Evolutionary conservation across 2,797 vertebrate species (phyloP), one percentile per base, ranked within the genome.

Genomic region (Cirrhinus mrigala): DNA sequence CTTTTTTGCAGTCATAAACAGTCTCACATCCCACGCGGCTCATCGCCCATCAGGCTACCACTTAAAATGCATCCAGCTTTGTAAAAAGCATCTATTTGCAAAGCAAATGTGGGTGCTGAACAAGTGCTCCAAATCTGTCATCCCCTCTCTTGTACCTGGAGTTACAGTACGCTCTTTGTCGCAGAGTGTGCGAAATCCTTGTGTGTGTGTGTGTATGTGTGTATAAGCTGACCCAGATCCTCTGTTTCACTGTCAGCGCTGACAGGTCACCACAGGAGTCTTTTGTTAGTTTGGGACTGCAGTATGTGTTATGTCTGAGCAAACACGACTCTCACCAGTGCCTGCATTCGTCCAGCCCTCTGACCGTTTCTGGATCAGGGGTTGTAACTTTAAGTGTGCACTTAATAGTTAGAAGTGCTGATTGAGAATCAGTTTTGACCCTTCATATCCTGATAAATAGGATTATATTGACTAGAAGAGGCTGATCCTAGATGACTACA

Each of bases 91-190:
- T 79, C 68, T 20, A 82, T 76, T 83, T 44, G 80, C 18, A 70
- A 56, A 79, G 56, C 74, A 82, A 83, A 82, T 77, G 85, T 52
- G 56, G 64, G 66, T 29, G 12, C 16, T 44, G 27, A 44, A 46
- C 64, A 54, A 50, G 33, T 33, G 66, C 64, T 82, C 64, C 16
- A 74, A 52, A 64, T 83, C 68, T 82, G 81, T 83, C 81, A 83
- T 33, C 29, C 27, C n/a, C 15, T 64, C 60, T 86, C 58, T 50
- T 12, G 46, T 87, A 83, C 74, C 82, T 87, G 70, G 20, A 46
- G 77, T 33, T 84, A 84, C 77, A 84, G 79, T 29, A 16, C 70
- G 27, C 46, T 76, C 82, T 83, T 87, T 80, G 70, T 87, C 44
- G 16, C 46, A 24, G 18, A 66, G 77, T 64, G 70, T 87, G 58